Evolutionary conservation across 2,113 vertebrate species (phyloP).

Genomic region (Climacteris rufus): DNA sequence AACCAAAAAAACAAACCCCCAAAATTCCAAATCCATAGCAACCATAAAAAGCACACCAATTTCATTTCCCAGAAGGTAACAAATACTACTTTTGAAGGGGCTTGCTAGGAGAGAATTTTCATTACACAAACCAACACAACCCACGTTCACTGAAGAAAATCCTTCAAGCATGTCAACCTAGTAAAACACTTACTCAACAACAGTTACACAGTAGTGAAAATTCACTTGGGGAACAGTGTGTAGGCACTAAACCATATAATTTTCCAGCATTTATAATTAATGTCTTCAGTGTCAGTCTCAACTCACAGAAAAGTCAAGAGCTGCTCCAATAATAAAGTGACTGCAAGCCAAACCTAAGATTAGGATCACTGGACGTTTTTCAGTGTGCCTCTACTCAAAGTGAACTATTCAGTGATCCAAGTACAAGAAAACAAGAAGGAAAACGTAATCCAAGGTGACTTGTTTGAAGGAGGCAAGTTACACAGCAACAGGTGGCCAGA

Average conservation of each 20-base stretch:
- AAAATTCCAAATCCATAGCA: not conserved
- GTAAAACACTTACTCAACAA: not conserved
- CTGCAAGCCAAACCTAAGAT: not conserved
- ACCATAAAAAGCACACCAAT: not conserved
- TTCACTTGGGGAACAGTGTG: not conserved
- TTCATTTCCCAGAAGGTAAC: not conserved
- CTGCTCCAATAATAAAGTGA: not conserved
- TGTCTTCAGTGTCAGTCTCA: not conserved
- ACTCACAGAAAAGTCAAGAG: not conserved
- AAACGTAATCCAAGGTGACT: not conserved
- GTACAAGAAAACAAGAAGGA: not conserved
- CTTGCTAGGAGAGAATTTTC: not conserved
- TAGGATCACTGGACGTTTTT: not conserved
- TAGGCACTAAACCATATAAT: not conserved
- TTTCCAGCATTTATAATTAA: not conserved
- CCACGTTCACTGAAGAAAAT: not conserved
- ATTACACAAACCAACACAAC: not conserved
- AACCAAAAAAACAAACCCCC: not conserved
- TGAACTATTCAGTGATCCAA: not conserved
- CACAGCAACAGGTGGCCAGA: not conserved
- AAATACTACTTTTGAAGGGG: not conserved
- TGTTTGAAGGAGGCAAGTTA: not conserved
- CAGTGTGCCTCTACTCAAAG: not conserved
- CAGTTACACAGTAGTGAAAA: not conserved
- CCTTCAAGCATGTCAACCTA: not conserved